Percentiles rank a stretch among this genome's conserved stretches.
phyloP scores from a whole-genome alignment of 92 coral and sea anemone species.

The Isaurus tuberculatus region DNA sequence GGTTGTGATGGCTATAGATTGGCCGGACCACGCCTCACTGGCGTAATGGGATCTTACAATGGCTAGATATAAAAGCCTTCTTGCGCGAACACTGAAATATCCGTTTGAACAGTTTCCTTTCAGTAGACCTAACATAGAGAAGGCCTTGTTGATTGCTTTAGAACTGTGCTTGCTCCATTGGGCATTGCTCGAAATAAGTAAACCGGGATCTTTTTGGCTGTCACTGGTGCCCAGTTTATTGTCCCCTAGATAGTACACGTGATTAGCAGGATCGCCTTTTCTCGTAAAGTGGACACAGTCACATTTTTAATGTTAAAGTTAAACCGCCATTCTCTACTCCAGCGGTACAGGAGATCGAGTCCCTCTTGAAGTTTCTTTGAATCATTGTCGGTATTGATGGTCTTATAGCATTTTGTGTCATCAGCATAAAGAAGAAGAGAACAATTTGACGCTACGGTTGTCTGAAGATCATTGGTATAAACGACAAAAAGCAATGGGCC shows the following conservation, averaged over 20 bases:
- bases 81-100: slow-evolving; percentile 19
- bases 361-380: slow-evolving; percentile 36
- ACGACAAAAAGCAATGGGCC: slow-evolving; percentile 2
- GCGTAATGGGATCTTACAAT: slow-evolving; percentile 45
- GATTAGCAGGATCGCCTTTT: neutral
- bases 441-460: slow-evolving; percentile 25
- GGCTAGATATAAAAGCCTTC: slow-evolving; percentile 20
- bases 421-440: neutral
- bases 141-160: slow-evolving; percentile 41
- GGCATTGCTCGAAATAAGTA: neutral
- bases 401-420: slow-evolving; percentile 42
- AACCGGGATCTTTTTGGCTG: slow-evolving; percentile 40
- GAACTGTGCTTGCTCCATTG: slow-evolving; percentile 41
- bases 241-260: no score
- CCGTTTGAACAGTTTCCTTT: slow-evolving; percentile 15
- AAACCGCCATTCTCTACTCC: slow-evolving; percentile 17
- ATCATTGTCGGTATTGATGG: slow-evolving; percentile 20
- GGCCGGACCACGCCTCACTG: slow-evolving; percentile 55
- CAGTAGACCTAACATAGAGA: slow-evolving; percentile 33
- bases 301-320: slow-evolving; percentile 25
- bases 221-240: no score
- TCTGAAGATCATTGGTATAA: slow-evolving; percentile 11
- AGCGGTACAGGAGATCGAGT: slow-evolving; percentile 22
- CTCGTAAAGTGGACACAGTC: slow-evolving; percentile 9
- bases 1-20: slow-evolving; percentile 22